Conservation (phyloP, 2,113 vertebrate species). For the Panthera tigris region DNA sequence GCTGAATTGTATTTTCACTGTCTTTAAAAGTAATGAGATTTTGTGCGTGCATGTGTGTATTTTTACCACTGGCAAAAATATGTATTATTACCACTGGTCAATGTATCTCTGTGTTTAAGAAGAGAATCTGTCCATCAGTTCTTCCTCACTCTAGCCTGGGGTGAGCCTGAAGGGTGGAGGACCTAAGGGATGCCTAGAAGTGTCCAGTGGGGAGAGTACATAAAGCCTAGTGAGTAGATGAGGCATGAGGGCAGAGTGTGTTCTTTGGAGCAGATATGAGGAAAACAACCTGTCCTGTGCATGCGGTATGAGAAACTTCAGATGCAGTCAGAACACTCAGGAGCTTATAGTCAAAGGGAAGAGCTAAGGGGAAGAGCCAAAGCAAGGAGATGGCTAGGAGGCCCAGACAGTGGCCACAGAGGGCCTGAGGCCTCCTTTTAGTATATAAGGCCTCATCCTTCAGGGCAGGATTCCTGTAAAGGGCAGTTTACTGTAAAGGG, state of each 20-base stretch:
- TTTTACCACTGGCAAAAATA: neutral
- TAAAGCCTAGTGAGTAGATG: neutral
- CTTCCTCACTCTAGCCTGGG: neutral
- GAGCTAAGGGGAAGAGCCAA: neutral
- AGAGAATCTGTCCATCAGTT: neutral
- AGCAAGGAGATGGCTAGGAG: neutral
- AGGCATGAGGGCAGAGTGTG: neutral
- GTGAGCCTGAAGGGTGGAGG: neutral
- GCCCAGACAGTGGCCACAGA: neutral
- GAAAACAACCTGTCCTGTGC: neutral
- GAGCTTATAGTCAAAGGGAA: neutral
- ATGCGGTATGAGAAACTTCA: neutral
- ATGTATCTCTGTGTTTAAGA: neutral
- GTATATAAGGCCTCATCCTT: neutral
- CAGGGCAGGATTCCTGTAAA: neutral
- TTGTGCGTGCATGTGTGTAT: neutral
- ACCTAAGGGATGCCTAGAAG: neutral
- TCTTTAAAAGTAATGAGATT: neutral
- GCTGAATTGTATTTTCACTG: neutral
- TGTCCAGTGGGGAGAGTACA: rapidly evolving
- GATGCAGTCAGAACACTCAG: neutral
- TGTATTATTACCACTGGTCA: neutral
- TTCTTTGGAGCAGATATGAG: neutral
- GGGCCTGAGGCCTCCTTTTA: neutral
- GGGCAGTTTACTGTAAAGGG: neutral